phyloP scores from a whole-genome alignment of 2,797 vertebrate species.

The Lepilemur ruficaudatus region DNA sequence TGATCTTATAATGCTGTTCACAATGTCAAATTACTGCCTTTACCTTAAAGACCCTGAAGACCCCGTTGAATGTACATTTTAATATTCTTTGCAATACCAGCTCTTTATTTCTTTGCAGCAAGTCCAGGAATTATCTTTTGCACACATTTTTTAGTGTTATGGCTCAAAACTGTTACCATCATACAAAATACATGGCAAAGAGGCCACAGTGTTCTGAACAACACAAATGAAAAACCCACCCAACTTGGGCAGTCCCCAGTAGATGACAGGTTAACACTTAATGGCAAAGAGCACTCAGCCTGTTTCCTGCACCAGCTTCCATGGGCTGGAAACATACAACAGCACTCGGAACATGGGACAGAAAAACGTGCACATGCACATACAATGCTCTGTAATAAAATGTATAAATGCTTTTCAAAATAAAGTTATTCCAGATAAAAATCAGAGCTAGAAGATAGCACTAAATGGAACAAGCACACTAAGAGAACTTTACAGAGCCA shows the following conservation, averaged over 20 bases:
- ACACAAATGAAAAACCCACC: not conserved
- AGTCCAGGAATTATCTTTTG: not conserved
- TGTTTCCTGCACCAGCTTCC: not conserved
- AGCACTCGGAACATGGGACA: not conserved
- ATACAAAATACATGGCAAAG: not conserved
- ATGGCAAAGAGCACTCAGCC: not conserved
- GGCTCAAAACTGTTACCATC: not conserved
- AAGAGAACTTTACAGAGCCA: not conserved
- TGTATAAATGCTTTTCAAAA: not conserved
- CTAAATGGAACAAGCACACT: not conserved
- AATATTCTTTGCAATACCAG: not conserved
- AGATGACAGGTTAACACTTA: not conserved
- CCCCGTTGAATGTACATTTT: not conserved
- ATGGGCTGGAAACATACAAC: not conserved
- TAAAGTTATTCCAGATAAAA: constrained; percentile 30
- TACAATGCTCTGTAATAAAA: not conserved
- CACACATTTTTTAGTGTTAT: not conserved
- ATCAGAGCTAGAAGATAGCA: not conserved
- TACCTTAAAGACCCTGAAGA: not conserved
- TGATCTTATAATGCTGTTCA: not conserved
- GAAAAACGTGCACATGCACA: not conserved
- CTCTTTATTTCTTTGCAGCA: not conserved
- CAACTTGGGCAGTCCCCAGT: no score
- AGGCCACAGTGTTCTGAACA: not conserved
- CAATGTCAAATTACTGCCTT: not conserved